A percentile compares a stretch with the other conserved stretches of the same genome.
Conservation (phyloP, 2,888 invertebrate genomes). For the Agrotis exclamationis region DNA sequence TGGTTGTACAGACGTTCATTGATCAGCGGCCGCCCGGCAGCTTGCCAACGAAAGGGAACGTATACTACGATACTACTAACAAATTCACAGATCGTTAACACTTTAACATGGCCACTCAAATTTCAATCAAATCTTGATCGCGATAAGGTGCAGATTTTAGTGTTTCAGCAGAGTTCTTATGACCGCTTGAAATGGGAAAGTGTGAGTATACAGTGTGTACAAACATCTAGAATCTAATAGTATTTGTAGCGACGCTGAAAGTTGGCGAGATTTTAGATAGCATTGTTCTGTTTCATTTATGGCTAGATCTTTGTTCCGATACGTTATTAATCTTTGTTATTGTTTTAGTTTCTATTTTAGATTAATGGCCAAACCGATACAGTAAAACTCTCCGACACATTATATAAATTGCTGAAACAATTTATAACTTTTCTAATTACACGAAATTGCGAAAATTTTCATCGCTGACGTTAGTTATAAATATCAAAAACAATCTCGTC, state of each 20-base stretch:
- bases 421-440: constrained; percentile 1
- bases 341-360: constrained; percentile 24
- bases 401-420: background rate
- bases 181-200: constrained; percentile 27
- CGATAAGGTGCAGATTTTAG: constrained; percentile 49
- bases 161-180: constrained; percentile 30
- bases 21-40: constrained; percentile 80
- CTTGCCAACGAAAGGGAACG: constrained; percentile 87
- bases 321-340: constrained; percentile 41
- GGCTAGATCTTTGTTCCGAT: constrained; percentile 40
- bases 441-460: background rate
- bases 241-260: constrained; percentile 73
- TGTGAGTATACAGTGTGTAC: constrained; percentile 66
- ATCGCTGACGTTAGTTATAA: background rate
- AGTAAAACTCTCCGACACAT: constrained; percentile 1
- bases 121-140: constrained; percentile 24
- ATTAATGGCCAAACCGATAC: constrained; percentile 18
- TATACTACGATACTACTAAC: constrained; percentile 68
- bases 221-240: constrained; percentile 69
- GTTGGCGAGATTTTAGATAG: constrained; percentile 73
- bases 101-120: constrained; percentile 45
- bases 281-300: constrained; percentile 53
- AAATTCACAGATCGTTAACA: constrained; percentile 44
- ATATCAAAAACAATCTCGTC: background rate
- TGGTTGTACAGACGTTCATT: constrained; percentile 85